Evolutionary conservation across 2,113 vertebrate genomes (phyloP), one percentile per base, ranked within the genome.

Genomic region (Microtus richardsoni): DNA sequence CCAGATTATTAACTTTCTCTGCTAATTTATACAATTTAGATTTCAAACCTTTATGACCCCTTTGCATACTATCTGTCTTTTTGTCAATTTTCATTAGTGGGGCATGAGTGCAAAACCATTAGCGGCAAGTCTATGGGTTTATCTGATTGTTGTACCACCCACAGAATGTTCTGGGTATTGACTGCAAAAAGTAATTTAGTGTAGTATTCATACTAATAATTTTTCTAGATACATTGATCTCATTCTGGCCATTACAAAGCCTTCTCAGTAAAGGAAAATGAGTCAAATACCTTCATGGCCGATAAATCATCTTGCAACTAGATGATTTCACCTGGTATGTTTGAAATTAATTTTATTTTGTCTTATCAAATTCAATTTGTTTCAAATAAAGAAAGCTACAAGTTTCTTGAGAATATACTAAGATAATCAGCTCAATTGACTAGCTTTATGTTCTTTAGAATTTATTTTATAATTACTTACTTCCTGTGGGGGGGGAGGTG

Each of bases 1-100:
- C 94, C 95, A 97, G 91, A 86, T 96, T 97, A 97, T 97, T 98
- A 97, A 97, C 96, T 97, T 95, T 97, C 94, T 93, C 77, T 96
- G 74, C 85, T 97, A 97, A 96, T 97, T 97, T 97, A 93, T 96
- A 62, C 95, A 97, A 96, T 96, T 93, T 97, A 93, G 84, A 90
- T 93, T 97, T 97, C 54, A 97, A 97, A 96, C 79, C 95, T 96
- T 92, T 95, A 93, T 96, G 75, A 47, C 87, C 39, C 7, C 68
- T 95, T 97, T 96, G 71, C 88, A 94, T 84, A 80, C 87, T 93
- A 88, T 97, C 44, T 77, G 44, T 97, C 96, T 96, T 97, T 97
- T 96, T 92, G 95, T 95, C 97, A 97, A 96, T 97, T 97, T 96
- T 93, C 94, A 95, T 97, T 94, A 96, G 89, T 80, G 75, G 66